phyloP scores from a whole-genome alignment of 1,140 invertebrate species.

The Eulimnadia texana region DNA sequence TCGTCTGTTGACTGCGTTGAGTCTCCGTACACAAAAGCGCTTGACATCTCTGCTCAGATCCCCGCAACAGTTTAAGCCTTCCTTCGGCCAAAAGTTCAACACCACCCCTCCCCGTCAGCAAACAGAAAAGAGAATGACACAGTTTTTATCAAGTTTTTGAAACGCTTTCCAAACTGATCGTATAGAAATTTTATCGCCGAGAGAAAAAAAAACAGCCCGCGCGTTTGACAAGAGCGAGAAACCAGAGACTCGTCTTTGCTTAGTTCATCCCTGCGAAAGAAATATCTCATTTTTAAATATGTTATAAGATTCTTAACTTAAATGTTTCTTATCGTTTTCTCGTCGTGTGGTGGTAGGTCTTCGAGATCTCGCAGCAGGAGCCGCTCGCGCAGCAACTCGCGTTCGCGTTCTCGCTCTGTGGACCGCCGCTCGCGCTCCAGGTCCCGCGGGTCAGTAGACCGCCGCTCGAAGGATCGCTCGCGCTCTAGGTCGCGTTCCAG shows the following conservation, averaged over 20 bases:
- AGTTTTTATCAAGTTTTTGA: too few relatives aligned
- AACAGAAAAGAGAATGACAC: neutral
- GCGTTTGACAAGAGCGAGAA: too few relatives aligned
- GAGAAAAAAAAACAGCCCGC: too few relatives aligned
- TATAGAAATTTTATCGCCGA: too few relatives aligned
- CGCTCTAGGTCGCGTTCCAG: slow-evolving; percentile 11
- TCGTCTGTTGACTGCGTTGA: slow-evolving; percentile 1
- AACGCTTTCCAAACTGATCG: too few relatives aligned
- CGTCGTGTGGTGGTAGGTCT: neutral
- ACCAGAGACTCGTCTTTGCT: too few relatives aligned
- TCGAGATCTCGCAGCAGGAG: slow-evolving; percentile 7
- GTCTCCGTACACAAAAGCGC: neutral
- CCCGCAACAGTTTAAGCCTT: slow-evolving; percentile 1
- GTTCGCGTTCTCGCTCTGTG: neutral
- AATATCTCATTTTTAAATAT: too few relatives aligned
- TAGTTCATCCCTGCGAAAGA: too few relatives aligned
- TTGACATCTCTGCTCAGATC: slow-evolving; percentile 7
- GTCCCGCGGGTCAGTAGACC: neutral
- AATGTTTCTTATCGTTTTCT: neutral
- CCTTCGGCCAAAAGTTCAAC: neutral
- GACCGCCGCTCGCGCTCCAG: slow-evolving; percentile 4
- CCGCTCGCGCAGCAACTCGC: slow-evolving; percentile 1
- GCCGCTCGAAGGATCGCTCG: neutral
- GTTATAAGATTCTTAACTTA: too few relatives aligned
- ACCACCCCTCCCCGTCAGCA: neutral